These are phyloP conservation scores for Acestrorhynchus altus DNA, from an alignment of 2,797 vertebrate species.

Conservation along the genomic window DNA sequence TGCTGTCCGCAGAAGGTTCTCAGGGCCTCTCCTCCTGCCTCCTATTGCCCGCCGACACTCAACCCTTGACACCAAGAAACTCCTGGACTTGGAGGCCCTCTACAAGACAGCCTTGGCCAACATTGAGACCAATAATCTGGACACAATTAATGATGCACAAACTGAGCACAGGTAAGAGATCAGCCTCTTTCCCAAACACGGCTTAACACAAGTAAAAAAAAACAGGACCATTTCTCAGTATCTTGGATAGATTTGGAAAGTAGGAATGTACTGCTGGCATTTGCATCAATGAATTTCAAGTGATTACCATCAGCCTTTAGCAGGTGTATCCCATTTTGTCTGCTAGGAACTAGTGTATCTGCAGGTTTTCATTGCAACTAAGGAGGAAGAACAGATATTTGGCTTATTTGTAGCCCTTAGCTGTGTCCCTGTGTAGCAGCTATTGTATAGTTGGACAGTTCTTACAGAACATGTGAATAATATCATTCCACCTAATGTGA, in stretches of 20 bases:
- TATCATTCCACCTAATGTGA: neutral
- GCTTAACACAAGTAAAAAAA: neutral
- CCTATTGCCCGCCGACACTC: conserved; percentile 76
- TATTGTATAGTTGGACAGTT: neutral
- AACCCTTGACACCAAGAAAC: conserved; percentile 64
- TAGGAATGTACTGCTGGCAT: neutral
- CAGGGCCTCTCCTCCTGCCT: conserved; percentile 80
- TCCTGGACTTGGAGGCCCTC: conserved; percentile 71
- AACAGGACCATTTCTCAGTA: neutral
- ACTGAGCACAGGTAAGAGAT: conserved; percentile 20
- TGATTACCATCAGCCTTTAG: neutral
- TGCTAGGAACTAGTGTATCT: neutral
- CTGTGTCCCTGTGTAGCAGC: neutral
- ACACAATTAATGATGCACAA: conserved; percentile 46
- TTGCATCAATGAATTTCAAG: neutral
- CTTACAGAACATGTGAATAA: neutral
- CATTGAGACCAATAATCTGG: conserved; percentile 65
- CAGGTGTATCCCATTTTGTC: too few species aligned
- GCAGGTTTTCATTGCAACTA: neutral
- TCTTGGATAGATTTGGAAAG: neutral
- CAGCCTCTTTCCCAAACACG: neutral
- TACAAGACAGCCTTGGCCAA: conserved; percentile 75
- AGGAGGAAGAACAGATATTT: neutral
- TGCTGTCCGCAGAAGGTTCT: conserved; percentile 80
- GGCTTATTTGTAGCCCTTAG: neutral